Percentiles rank a stretch among this genome's conserved stretches.
These are phyloP conservation scores for Quiscalus mexicanus DNA, from an alignment of 2,113 vertebrate genomes.

Conservation along the genomic window DNA sequence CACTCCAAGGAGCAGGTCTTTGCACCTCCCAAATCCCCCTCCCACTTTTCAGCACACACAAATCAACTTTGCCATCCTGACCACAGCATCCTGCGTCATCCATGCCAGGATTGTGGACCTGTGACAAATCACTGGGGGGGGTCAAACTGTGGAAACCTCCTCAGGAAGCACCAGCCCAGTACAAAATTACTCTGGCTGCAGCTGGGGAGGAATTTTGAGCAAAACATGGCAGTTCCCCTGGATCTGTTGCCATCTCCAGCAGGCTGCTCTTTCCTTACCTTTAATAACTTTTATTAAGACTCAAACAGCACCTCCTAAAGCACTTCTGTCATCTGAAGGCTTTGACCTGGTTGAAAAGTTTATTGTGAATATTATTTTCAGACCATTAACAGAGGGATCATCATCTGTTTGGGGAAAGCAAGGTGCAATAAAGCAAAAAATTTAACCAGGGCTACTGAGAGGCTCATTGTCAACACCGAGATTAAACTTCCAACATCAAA, in stretches of 20 bases:
- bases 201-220: not conserved
- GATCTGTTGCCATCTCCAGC: not conserved
- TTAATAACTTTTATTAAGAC: not conserved
- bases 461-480: not conserved
- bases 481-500: not conserved
- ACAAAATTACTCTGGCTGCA: not conserved
- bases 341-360: constrained; percentile 9
- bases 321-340: constrained; percentile 13
- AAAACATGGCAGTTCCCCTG: rapidly evolving
- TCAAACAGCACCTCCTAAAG: not conserved
- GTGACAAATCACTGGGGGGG: not conserved
- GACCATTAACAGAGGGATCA: not conserved
- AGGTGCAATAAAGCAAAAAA: not conserved
- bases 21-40: not conserved
- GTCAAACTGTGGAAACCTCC: not conserved
- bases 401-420: not conserved
- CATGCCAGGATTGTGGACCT: not conserved
- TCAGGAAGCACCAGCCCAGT: not conserved
- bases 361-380: constrained; percentile 4
- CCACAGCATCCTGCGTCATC: rapidly evolving
- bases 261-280: not conserved
- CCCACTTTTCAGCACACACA: not conserved
- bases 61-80: not conserved
- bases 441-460: not conserved
- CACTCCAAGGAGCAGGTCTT: not conserved